Conservation (phyloP, 1,140 invertebrate species). For the Octopus bimaculoides region DNA sequence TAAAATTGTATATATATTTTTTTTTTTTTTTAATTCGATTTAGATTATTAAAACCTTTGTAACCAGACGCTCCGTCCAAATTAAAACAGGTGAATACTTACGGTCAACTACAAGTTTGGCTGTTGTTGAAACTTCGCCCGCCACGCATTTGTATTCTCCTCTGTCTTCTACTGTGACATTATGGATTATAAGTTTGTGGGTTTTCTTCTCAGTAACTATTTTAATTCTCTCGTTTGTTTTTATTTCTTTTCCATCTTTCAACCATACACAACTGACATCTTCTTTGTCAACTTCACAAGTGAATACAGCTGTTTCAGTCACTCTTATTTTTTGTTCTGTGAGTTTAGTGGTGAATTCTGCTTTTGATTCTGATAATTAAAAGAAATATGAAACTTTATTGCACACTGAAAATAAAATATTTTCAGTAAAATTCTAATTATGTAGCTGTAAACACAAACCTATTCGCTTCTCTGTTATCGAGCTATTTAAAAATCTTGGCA, state of each 20-base stretch:
- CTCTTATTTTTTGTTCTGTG: constrained; percentile 30
- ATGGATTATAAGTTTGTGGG: constrained; percentile 46
- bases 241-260: neutral
- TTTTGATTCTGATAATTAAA: constrained; percentile 28
- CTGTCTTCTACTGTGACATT: constrained; percentile 69
- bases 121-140: constrained; percentile 20
- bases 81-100: neutral
- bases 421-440: no score
- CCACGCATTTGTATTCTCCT: constrained; percentile 81
- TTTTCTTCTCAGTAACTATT: constrained; percentile 39
- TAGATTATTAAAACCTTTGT: no score
- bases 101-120: neutral
- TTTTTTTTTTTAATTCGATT: no score
- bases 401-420: no score
- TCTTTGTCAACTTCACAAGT: constrained; percentile 33
- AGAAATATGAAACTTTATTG: no score
- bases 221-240: constrained; percentile 72
- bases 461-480: no score
- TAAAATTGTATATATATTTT: no score
- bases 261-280: constrained; percentile 21
- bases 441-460: no score
- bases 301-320: constrained; percentile 32
- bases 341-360: constrained; percentile 29
- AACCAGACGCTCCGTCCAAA: no score
- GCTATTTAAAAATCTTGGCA: no score